phyloP scores from a whole-genome alignment of 2,113 vertebrate genomes.

The Geococcyx californianus region DNA sequence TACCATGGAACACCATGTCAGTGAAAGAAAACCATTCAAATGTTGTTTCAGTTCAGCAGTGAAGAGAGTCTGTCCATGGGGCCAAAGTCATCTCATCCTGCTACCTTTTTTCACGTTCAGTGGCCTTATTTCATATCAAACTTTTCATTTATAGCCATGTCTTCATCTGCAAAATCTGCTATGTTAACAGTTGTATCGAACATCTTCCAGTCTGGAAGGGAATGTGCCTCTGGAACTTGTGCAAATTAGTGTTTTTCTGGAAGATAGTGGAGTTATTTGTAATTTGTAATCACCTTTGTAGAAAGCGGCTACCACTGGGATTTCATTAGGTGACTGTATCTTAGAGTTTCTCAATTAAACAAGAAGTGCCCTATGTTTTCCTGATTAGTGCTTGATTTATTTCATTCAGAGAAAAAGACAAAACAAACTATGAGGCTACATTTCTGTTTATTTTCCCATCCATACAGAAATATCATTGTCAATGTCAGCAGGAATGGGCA shows the following conservation, averaged over 20 bases:
- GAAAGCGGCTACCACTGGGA: neutral
- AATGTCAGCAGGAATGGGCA: conserved; percentile 4
- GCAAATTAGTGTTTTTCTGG: neutral
- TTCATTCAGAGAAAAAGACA: neutral
- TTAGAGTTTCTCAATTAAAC: neutral
- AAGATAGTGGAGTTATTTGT: neutral
- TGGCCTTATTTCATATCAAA: neutral
- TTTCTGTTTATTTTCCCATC: conserved; percentile 19
- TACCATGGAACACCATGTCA: neutral
- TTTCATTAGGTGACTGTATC: neutral
- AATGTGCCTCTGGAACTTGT: neutral
- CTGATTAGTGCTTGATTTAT: neutral
- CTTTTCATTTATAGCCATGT: neutral
- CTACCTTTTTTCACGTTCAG: neutral
- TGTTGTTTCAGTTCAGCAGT: neutral
- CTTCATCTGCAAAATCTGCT: neutral
- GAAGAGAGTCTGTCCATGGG: neutral
- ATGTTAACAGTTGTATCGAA: neutral
- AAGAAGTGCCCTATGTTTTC: neutral
- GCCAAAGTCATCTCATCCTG: neutral
- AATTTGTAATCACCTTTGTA: neutral
- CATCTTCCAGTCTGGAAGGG: neutral
- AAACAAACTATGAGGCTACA: neutral
- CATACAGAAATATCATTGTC: neutral
- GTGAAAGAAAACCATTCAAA: neutral